Evolutionary conservation across 2,113 vertebrate species (phyloP).

Genomic region (Cochlearius cochlearius): DNA sequence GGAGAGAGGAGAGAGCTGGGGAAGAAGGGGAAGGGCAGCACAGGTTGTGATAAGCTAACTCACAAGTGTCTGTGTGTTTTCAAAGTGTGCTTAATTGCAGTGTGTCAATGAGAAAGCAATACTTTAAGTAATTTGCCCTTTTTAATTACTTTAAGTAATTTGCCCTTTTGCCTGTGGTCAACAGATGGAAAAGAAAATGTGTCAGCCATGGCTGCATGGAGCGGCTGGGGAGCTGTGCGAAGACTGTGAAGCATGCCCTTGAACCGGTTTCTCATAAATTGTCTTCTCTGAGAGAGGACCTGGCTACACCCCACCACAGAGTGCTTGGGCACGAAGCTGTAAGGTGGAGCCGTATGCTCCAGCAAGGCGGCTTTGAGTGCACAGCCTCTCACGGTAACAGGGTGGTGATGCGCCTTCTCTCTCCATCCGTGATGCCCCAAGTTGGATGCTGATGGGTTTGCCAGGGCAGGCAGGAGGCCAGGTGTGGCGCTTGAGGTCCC

Average conservation of each 20-base stretch:
- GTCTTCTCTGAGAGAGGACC: background rate
- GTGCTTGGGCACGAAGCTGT: background rate
- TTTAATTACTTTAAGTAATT: background rate
- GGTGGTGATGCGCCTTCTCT: background rate
- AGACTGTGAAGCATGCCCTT: background rate
- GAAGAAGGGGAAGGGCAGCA: background rate
- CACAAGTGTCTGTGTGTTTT: background rate
- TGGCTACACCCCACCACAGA: background rate
- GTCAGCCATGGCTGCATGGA: background rate
- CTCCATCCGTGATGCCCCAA: background rate
- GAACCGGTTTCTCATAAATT: background rate
- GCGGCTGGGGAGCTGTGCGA: background rate
- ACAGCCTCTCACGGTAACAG: background rate
- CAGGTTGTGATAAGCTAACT: background rate
- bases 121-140: background rate
- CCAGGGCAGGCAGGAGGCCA: background rate
- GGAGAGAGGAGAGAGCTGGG: background rate
- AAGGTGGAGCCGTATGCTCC: background rate
- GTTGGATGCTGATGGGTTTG: background rate
- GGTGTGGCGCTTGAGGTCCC: background rate
- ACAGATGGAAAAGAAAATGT: background rate
- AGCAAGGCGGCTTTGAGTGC: background rate
- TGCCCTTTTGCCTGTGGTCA: background rate
- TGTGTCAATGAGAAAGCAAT: background rate
- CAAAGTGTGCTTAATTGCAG: background rate